These are phyloP conservation scores for Yponomeuta evonymella DNA, from an alignment of 2,888 invertebrate species.

Conservation along the genomic window DNA sequence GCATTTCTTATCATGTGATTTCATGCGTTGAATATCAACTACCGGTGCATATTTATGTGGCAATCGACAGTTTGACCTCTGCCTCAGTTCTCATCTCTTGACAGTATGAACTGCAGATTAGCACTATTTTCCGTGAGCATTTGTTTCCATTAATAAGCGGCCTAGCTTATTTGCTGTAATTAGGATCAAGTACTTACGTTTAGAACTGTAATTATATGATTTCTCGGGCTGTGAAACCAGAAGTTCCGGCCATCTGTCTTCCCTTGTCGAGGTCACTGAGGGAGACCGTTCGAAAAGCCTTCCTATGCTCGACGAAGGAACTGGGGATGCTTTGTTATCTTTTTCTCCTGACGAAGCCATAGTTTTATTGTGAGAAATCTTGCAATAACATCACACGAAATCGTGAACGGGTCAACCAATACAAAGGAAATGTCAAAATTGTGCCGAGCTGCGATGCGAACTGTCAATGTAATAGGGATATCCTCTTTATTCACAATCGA, in stretches of 20 bases:
- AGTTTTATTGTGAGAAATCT: constrained; percentile 23
- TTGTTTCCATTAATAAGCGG: too few relatives aligned
- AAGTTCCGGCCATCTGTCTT: constrained; percentile 72
- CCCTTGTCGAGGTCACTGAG: constrained; percentile 53
- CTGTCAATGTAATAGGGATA: not conserved
- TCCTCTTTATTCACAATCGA: not conserved
- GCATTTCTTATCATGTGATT: too few relatives aligned
- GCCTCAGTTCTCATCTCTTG: too few relatives aligned
- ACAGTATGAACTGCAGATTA: too few relatives aligned
- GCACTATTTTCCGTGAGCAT: too few relatives aligned
- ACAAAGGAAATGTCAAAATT: not conserved
- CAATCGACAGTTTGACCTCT: too few relatives aligned
- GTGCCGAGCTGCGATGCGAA: not conserved
- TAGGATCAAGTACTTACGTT: constrained; percentile 47
- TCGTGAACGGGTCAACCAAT: not conserved
- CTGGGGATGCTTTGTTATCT: constrained; percentile 47
- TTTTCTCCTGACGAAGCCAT: constrained; percentile 59
- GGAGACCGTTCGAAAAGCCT: constrained; percentile 56
- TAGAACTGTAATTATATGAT: constrained; percentile 60
- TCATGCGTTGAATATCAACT: too few relatives aligned
- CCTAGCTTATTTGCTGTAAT: too few relatives aligned
- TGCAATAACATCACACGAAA: constrained; percentile 3
- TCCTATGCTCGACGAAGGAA: constrained; percentile 50
- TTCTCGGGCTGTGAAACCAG: constrained; percentile 62
- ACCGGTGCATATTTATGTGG: too few relatives aligned